Percentiles rank a stretch among this genome's conserved stretches.
These are phyloP conservation scores for Eumeta japonica DNA, from an alignment of 1,140 invertebrate species.

Conservation along the genomic window DNA sequence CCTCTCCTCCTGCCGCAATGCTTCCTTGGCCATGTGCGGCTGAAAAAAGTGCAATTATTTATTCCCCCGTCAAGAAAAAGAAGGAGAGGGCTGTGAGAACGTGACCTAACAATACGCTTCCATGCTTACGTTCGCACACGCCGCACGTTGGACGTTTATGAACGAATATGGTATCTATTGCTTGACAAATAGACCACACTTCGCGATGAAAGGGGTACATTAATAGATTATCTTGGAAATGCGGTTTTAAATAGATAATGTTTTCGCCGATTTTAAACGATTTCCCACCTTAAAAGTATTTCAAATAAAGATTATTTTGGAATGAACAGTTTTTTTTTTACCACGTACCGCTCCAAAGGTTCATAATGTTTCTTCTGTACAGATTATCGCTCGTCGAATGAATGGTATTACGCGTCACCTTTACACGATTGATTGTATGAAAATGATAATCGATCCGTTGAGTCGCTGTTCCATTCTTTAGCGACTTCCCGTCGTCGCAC, in stretches of 20 bases:
- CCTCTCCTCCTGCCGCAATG: too few species aligned
- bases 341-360: background rate
- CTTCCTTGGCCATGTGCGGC: constrained; percentile 55
- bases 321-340: background rate
- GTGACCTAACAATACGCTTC: constrained; percentile 56
- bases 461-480: too few species aligned
- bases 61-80: constrained; percentile 54
- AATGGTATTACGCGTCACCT: constrained; percentile 52
- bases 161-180: too few species aligned
- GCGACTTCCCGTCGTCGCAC: too few species aligned
- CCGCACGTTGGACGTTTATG: too few species aligned
- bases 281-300: background rate
- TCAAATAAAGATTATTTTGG: background rate
- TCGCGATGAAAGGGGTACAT: too few species aligned
- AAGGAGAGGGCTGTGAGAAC: constrained; percentile 55
- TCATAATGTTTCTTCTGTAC: constrained; percentile 45
- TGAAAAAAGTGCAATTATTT: constrained; percentile 58
- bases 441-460: constrained; percentile 46
- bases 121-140: constrained; percentile 39
- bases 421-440: constrained; percentile 45
- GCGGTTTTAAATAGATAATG: background rate
- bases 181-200: too few species aligned
- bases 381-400: constrained; percentile 29
- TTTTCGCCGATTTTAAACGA: background rate
- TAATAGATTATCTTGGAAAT: background rate